Evolutionary conservation across 1,140 invertebrate species (phyloP), one percentile per base, ranked within the genome.

Genomic region (Cyclargus thomasi): DNA sequence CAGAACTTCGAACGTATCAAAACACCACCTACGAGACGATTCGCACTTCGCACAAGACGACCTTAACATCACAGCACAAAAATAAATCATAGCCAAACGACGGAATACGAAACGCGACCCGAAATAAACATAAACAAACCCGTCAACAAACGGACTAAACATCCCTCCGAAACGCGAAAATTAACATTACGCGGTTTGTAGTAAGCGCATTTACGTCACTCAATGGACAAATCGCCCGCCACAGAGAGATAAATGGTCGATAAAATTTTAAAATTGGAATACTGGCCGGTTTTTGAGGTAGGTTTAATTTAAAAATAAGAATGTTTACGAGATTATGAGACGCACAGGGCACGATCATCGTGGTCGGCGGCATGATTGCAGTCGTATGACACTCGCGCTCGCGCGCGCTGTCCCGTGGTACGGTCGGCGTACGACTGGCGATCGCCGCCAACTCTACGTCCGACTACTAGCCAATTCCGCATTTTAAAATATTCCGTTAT

Each of bases 311-410:
- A 69, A 68, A 74, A 75, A 69, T 71, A 74, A 76, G 63, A 71
- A 70, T 74, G 78, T 74, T 78, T 75, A 84, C 75, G 72, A 78
- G 74, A 64, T 57, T 74, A 69, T 55, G 53, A 75, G 76, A 90
- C 85, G 81, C 81, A 90, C 86, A 90, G 76, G 83, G 87, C 76
- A 90, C 86, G 76, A 90, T 83, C 83, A 88, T 90, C 68, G 86
- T 85, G 63, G 87, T 90, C 64, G 86, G 87, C 84, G 88, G 88
- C 88, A 90, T 90, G 77, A 76, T 79, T 81, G 77, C 36, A 70
- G 68, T 55, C 57, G 74, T 71, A 70, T 76, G 75, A 77, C 74
- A 75, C 67, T 74, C 78, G 77, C 82, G 76, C 71, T 73, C 69
- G 63, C 71, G 80, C 83, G 79, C 86, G 82, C 80, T 82, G 76